phyloP scores from a whole-genome alignment of 92 coral and sea anemone species.

The Palythoa heliodiscus region DNA sequence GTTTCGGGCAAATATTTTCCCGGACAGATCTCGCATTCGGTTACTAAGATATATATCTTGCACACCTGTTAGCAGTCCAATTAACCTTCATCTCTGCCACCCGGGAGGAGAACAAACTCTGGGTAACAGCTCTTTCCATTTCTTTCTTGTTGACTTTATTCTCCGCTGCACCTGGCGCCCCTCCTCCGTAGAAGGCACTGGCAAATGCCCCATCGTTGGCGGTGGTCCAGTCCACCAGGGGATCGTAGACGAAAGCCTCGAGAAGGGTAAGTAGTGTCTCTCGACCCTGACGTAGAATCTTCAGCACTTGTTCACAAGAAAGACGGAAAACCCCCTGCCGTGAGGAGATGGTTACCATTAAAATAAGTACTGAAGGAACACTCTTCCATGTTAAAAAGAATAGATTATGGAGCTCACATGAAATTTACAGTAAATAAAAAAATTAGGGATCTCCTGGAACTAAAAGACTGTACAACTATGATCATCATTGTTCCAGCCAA shows the following conservation, averaged over 20 bases:
- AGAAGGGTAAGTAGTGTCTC: constrained; percentile 92
- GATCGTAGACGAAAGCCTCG: constrained; percentile 98
- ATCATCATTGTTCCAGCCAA: no score
- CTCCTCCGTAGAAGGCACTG: constrained; percentile 98
- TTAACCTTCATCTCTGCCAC: constrained; percentile 98
- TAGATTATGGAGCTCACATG: no score
- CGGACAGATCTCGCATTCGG: no score
- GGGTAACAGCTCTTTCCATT: constrained; percentile 98
- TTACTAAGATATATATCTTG: background rate
- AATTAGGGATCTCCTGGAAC: background rate
- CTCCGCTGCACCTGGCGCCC: constrained; percentile 82
- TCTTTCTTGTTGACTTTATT: constrained; percentile 92
- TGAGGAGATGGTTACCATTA: background rate
- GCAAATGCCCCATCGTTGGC: constrained; percentile 98
- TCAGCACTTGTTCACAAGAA: constrained; percentile 96
- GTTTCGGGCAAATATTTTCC: no score
- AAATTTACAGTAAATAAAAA: background rate
- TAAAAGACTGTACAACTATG: no score
- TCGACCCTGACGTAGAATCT: constrained; percentile 90
- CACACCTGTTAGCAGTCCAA: constrained; percentile 93
- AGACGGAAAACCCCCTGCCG: constrained; percentile 93
- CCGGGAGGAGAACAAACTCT: constrained; percentile 94
- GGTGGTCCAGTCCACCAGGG: constrained; percentile 98
- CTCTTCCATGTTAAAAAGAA: background rate
- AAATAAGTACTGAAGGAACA: background rate